phyloP scores from a whole-genome alignment of 92 coral and sea anemone genomes.

The Galaxea fascicularis region DNA sequence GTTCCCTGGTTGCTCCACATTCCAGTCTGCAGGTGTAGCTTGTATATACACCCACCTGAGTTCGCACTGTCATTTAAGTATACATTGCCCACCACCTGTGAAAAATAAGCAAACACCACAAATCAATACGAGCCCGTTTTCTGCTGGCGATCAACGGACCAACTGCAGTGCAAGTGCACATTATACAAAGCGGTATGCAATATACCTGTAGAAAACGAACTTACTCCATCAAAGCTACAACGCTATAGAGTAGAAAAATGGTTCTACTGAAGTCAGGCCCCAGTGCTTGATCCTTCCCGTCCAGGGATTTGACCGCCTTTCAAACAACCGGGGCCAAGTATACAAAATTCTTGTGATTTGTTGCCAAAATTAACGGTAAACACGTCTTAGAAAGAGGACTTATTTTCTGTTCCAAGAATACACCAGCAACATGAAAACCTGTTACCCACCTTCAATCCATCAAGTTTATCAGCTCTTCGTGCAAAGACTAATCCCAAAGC shows the following conservation, averaged over 20 bases:
- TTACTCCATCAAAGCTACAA: too few relatives aligned
- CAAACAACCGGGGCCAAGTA: too few relatives aligned
- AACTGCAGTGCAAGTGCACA: too few relatives aligned
- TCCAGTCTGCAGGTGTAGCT: slow-evolving; percentile 85
- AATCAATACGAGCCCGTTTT: not conserved
- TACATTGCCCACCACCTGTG: slow-evolving; percentile 74
- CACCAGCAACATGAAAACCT: not conserved
- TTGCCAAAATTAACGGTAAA: not conserved
- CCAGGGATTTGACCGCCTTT: too few relatives aligned
- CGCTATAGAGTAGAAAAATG: too few relatives aligned
- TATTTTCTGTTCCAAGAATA: slow-evolving; percentile 11
- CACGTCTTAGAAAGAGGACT: not conserved
- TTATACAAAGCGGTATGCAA: too few relatives aligned
- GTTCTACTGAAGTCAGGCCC: too few relatives aligned
- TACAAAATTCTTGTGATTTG: not conserved
- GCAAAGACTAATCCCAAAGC: slow-evolving; percentile 79
- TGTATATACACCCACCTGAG: slow-evolving; percentile 62
- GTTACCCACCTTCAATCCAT: slow-evolving; percentile 66
- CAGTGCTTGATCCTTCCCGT: too few relatives aligned
- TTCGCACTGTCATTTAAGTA: slow-evolving; percentile 51
- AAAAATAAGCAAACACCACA: not conserved
- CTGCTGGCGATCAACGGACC: too few relatives aligned
- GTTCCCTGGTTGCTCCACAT: slow-evolving; percentile 93
- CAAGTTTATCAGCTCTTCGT: slow-evolving; percentile 81
- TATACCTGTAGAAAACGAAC: too few relatives aligned